These are phyloP conservation scores for Ctena decussata DNA, from an alignment of 2,888 invertebrate genomes.

Conservation along the genomic window DNA sequence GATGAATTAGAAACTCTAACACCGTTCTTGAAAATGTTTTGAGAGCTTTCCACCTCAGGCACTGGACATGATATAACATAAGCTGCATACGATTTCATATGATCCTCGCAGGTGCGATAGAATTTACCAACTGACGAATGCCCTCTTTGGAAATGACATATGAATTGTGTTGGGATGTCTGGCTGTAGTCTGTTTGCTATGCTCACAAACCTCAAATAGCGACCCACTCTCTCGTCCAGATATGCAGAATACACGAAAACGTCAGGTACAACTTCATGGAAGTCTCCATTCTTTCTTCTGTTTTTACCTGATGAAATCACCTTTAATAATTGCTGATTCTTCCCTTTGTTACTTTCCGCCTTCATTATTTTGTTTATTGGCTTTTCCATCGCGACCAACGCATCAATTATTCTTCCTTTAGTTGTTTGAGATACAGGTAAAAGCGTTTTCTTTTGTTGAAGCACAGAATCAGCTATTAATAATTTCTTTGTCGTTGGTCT, in stretches of 20 bases:
- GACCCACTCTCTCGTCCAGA: constrained; percentile 74
- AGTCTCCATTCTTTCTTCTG: constrained; percentile 32
- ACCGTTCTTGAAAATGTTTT: neutral
- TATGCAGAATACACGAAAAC: constrained; percentile 76
- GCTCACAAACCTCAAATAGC: constrained; percentile 64
- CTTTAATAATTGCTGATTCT: no score
- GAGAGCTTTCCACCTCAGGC: constrained; percentile 28
- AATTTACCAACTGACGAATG: constrained; percentile 18
- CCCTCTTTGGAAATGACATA: constrained; percentile 61
- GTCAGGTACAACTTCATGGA: constrained; percentile 48
- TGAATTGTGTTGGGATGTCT: constrained; percentile 37
- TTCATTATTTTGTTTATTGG: no score
- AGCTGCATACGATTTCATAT: constrained; percentile 69
- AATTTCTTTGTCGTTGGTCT: no score
- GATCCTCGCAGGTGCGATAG: constrained; percentile 79
- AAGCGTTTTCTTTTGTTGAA: no score
- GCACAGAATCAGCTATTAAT: no score
- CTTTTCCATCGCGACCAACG: no score
- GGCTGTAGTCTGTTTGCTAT: constrained; percentile 44
- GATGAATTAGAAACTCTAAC: neutral
- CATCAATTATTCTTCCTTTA: no score
- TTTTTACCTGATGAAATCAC: no score
- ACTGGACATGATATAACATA: constrained; percentile 74
- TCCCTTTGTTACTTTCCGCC: no score
- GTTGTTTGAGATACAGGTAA: no score